Conservation (phyloP, 2,797 vertebrate genomes). For the Fringilla coelebs region DNA sequence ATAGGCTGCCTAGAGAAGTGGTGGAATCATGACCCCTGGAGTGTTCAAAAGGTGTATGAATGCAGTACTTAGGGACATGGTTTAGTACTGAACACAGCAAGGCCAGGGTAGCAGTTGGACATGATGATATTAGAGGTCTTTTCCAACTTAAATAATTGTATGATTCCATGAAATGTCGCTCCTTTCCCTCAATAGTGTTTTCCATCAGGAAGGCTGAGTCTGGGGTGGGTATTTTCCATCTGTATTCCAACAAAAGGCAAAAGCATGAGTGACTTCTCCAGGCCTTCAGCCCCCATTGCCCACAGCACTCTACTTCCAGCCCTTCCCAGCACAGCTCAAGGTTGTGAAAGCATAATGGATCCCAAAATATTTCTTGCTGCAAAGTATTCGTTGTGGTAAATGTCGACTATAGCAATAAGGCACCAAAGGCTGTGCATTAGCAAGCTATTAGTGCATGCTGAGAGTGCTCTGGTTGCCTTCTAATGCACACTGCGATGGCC, state of each 20-base stretch:
- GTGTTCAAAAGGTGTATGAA: neutral
- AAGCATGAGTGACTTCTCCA: neutral
- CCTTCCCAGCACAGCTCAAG: slow-evolving; percentile 40
- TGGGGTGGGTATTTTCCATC: neutral
- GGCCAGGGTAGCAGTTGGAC: neutral
- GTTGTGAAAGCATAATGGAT: slow-evolving; percentile 54
- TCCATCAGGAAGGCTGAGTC: neutral
- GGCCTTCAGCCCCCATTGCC: neutral
- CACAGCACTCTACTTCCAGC: neutral
- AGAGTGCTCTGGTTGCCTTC: slow-evolving; percentile 57
- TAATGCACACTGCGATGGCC: slow-evolving; percentile 49
- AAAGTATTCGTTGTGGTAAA: slow-evolving; percentile 53
- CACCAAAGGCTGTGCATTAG: slow-evolving; percentile 48
- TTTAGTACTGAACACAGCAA: neutral
- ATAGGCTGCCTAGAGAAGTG: neutral
- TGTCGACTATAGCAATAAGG: slow-evolving; percentile 47
- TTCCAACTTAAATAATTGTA: neutral
- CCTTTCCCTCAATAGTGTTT: neutral
- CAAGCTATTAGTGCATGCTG: slow-evolving; percentile 55
- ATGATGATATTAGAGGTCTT: neutral
- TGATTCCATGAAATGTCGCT: neutral
- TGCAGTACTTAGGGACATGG: no score
- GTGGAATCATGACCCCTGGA: neutral
- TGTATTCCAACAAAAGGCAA: neutral
- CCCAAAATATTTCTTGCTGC: slow-evolving; percentile 58